Evolutionary conservation across 1,140 invertebrate species (phyloP).

Genomic region (Halictus rubicundus): DNA sequence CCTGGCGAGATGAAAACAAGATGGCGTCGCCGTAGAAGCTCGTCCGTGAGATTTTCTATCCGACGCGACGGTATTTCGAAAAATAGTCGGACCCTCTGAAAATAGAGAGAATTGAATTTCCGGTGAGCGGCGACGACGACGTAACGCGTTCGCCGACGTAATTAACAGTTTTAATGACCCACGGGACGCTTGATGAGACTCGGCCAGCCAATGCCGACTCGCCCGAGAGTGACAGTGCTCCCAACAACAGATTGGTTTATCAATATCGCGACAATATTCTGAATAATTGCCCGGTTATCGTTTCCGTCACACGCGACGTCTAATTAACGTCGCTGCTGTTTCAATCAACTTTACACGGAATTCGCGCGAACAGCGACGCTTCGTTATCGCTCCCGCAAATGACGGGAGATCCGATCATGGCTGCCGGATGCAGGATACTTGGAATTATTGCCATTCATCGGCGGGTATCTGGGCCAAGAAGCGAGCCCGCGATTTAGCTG

Average conservation of each 20-base stretch:
- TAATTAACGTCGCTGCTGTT: neutral
- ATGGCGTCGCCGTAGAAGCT: neutral
- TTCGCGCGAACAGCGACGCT: no score
- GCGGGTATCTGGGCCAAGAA: constrained; percentile 23
- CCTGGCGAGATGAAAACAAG: neutral
- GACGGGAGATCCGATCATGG: no score
- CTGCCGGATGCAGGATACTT: neutral
- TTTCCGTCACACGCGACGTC: neutral
- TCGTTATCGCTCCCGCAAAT: no score
- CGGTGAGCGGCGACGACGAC: neutral
- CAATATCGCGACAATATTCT: neutral
- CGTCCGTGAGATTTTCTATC: no score
- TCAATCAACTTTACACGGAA: no score
- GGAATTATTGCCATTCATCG: constrained; percentile 38
- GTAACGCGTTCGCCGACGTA: constrained; percentile 49
- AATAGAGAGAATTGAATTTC: constrained; percentile 27
- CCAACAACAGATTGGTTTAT: constrained; percentile 8
- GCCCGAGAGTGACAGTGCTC: no score
- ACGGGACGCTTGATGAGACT: neutral
- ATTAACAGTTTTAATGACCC: constrained; percentile 35
- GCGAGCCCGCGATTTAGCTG: constrained; percentile 27
- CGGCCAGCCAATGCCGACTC: no score
- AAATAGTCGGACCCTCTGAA: neutral
- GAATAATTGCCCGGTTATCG: constrained; percentile 30
- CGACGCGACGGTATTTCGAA: no score